Conservation (phyloP, 2,797 vertebrate genomes). For the Xerus rutilus region DNA sequence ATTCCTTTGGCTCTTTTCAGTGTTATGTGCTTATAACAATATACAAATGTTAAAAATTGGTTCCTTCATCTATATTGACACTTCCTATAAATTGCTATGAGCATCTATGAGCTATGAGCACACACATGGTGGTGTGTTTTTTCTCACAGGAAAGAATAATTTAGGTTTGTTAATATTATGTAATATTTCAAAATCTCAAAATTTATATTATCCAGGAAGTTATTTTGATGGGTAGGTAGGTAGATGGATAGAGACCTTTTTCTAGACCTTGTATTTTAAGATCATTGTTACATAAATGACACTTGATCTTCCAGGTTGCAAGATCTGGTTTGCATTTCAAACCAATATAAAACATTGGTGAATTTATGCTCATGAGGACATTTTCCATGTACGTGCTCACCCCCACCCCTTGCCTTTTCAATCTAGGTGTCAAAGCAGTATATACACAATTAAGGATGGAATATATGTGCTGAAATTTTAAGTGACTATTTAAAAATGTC, state of each 20-base stretch:
- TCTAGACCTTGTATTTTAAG: neutral
- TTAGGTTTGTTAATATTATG: neutral
- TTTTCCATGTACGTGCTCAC: neutral
- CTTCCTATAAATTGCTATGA: neutral
- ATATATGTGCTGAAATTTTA: neutral
- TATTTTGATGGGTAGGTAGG: neutral
- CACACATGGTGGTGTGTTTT: neutral
- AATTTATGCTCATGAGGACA: neutral
- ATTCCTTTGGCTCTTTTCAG: neutral
- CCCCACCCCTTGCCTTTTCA: fast-evolving
- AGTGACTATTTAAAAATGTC: slow-evolving; percentile 62
- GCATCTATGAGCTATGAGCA: no score
- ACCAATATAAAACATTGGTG: neutral
- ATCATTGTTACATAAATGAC: neutral
- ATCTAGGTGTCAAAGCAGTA: neutral
- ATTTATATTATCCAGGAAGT: neutral
- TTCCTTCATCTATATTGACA: neutral
- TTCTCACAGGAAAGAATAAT: neutral
- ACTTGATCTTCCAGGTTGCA: neutral
- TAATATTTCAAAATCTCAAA: neutral
- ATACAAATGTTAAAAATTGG: neutral
- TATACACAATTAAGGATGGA: neutral
- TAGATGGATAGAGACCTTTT: neutral
- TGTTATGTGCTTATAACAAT: neutral
- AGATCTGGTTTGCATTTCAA: neutral